Percentiles rank a stretch among this genome's conserved stretches.
Conservation (phyloP, 2,888 invertebrate genomes). For the Pammene fasciana region DNA sequence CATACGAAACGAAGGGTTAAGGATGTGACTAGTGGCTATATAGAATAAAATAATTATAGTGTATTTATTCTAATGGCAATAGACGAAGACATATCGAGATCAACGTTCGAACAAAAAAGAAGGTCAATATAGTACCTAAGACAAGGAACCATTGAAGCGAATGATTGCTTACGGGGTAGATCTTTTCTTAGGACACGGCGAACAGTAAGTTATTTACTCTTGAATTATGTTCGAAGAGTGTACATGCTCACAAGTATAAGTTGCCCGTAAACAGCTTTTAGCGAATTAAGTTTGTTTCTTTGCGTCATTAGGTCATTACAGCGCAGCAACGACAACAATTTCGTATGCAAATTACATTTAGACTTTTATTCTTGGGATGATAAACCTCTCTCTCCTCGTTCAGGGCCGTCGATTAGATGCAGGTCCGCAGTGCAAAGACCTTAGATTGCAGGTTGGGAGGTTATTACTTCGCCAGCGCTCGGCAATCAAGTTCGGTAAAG, state of each 20-base stretch:
- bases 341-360: slow-evolving; percentile 55
- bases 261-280: slow-evolving; percentile 49
- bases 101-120: slow-evolving; percentile 23
- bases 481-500: slow-evolving; percentile 44
- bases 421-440: slow-evolving; percentile 52
- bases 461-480: slow-evolving; percentile 47
- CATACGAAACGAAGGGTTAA: no score
- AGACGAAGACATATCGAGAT: slow-evolving; percentile 22
- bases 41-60: no score
- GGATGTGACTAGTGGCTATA: no score
- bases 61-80: slow-evolving; percentile 8
- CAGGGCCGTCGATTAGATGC: slow-evolving; percentile 34
- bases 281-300: slow-evolving; percentile 45
- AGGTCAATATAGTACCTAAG: slow-evolving; percentile 35
- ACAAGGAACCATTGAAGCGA: slow-evolving; percentile 34
- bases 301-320: slow-evolving; percentile 59
- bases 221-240: slow-evolving; percentile 17
- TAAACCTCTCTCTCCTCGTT: slow-evolving; percentile 49
- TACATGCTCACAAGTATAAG: slow-evolving; percentile 50
- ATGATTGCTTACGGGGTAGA: slow-evolving; percentile 27
- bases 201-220: slow-evolving; percentile 16
- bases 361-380: slow-evolving; percentile 47
- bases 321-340: slow-evolving; percentile 50
- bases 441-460: slow-evolving; percentile 50
- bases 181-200: slow-evolving; percentile 22